phyloP scores from a whole-genome alignment of 64 coral and sea anemone species.

The Platygyra sinensis region DNA sequence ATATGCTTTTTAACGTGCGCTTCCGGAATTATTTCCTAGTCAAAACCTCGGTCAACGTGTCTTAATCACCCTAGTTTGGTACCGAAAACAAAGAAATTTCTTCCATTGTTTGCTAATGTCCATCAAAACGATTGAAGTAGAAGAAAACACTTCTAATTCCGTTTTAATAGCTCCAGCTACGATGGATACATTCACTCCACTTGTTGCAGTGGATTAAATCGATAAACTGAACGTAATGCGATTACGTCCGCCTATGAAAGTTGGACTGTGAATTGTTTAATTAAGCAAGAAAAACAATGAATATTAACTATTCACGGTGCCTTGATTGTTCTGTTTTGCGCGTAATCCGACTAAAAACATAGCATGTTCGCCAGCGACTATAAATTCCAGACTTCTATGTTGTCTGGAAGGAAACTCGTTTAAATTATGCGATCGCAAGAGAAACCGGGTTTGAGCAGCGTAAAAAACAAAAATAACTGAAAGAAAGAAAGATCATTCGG shows the following conservation, averaged over 20 bases:
- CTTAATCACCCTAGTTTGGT: no score
- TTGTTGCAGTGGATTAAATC: no score
- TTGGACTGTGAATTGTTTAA: not conserved
- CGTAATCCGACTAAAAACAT: not conserved
- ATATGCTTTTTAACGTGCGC: no score
- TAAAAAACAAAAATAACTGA: not conserved
- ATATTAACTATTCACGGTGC: not conserved
- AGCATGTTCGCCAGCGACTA: not conserved
- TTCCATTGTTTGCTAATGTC: no score
- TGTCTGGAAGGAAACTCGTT: not conserved
- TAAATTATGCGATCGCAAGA: not conserved
- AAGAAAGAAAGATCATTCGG: not conserved
- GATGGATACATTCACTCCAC: no score
- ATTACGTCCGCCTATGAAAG: not conserved
- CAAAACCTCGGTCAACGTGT: no score
- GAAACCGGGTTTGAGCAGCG: not conserved
- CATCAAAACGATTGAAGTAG: no score
- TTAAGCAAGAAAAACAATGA: not conserved
- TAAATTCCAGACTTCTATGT: not conserved
- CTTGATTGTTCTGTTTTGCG: not conserved
- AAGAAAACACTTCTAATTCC: no score
- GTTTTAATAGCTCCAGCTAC: no score
- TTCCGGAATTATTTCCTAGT: no score
- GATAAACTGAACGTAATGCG: no score
- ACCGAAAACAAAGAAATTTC: no score